Base-by-base conservation (phyloP, 1,140 invertebrate genomes). In the Anoplolepis gracilipes region DNA sequence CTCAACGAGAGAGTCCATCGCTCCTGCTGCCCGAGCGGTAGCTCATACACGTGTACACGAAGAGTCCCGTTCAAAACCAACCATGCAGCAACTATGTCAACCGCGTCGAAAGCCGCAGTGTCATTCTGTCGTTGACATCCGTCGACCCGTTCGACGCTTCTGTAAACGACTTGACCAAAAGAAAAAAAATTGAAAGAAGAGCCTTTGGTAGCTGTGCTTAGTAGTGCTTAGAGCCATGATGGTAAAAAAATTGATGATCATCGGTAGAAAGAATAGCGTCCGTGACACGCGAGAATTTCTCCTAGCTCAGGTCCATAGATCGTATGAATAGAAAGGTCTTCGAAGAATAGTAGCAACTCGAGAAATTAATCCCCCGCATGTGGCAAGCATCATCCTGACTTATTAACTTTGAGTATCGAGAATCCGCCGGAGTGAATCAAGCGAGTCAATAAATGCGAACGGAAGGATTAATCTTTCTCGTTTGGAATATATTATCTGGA, bases 61-160 rank as follows among this genome's bases (percentile, higher is more conserved):
- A 53, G 59, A 81, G 70, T 87, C 79, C 85, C 87, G 75, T 73
- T 78, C 69, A 49, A 69, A 62, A 19, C 55, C 57, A 85, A 72
- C 62, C 72, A 49, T 78, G 84, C 78, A 67, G 62, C 81, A 81
- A 76, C 79, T 84, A 87, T 78, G 88, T 85, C 88, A 85, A 77
- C 53, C 57, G 62, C 70, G 46, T 77, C 55, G 70, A 61, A 90
- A 89, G 64, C 25, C 76, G 88, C 88, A 85, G 30, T 78, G 85
- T 90, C 88, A 90, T 89, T 16, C 75, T 49, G 57, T 39, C 85
- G 85, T 65, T 85, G 85, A 88, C 87, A 89, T 77, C 59, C 76
- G 72, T 22, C 36, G 28, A 70, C 53, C 73, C 55, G 67, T 57
- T 70, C 65, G 78, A 79, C 78, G 85, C 87, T 89, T 88, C 78